Base-by-base conservation (phyloP, 2,888 invertebrate genomes). In the Ormyrus pomaceus region DNA sequence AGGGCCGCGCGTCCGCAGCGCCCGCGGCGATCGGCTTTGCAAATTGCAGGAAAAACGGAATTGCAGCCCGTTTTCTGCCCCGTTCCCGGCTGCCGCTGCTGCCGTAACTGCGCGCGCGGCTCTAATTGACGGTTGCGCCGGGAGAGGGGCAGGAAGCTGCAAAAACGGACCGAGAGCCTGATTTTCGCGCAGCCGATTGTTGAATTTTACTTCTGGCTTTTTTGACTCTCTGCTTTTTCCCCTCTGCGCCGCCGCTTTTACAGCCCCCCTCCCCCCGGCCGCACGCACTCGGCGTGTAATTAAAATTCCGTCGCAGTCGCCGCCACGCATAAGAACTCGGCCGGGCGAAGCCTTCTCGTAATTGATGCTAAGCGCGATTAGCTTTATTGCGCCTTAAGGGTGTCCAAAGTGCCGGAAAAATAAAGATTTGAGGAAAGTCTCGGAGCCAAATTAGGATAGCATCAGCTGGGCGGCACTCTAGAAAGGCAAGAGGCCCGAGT, bases 41-140 rank as follows among this genome's bases (percentile, higher is more conserved):
- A 71, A 71, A 71, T 71, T 61, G 61, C 71, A 61, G 71, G 71
- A 59, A 61, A 71, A 61, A 71, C 71, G 34, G 48, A 59, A 71
- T 73, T 56, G 56, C 50, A 48, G 65, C 73, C 34, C 56, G 56
- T 56, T 71, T 68, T 61, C 61, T 48, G 56, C 3, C 1, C 46
- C 19, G 69, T 45, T 53, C 72, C 45, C 72, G 45, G 62, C 62
- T 62, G 34, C 55, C n/a, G 53, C 71, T 51, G 53, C 71, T 51
- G 61, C 19, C 11, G 7, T 34, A 34, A 9, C 11, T 13, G 58
- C n/a, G n/a, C n/a, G 55, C n/a, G 45, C 56, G 48, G 58, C 5
- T 65, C 56, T 73, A 73, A 73, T 73, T 73, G 73, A 73, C 19
- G 73, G 64, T 56, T 64, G 46, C 19, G 56, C n/a, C 34, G 8